Evolutionary conservation across 2,113 vertebrate genomes (phyloP).

Genomic region (Vicugna pacos): DNA sequence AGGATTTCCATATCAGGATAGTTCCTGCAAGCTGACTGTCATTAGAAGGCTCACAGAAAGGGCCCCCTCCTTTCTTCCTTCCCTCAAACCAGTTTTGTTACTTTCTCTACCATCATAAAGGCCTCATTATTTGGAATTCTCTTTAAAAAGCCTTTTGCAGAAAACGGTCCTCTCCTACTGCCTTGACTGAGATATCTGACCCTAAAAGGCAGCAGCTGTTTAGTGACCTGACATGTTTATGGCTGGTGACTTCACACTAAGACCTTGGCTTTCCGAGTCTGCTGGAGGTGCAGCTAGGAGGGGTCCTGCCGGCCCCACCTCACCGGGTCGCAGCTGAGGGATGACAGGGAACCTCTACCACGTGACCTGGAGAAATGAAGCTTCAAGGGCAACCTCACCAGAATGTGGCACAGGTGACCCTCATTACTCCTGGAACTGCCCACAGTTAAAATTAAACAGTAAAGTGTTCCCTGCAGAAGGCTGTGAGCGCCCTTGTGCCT

Average conservation of each 20-base stretch:
- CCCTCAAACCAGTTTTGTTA: not conserved
- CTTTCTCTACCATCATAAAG: not conserved
- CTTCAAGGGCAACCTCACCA: not conserved
- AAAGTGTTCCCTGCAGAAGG: not conserved
- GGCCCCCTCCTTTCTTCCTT: not conserved
- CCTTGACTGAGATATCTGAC: not conserved
- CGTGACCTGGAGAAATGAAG: not conserved
- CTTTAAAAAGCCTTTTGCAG: constrained; percentile 24
- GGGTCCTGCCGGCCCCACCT: not conserved
- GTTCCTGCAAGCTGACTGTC: not conserved
- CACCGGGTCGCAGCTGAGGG: not conserved
- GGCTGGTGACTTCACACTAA: not conserved
- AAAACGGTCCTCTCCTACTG: not conserved
- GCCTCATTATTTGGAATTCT: constrained; percentile 25
- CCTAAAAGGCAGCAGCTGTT: constrained; percentile 29
- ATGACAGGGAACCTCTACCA: not conserved
- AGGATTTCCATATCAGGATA: not conserved
- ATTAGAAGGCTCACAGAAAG: not conserved
- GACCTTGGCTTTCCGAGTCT: not conserved
- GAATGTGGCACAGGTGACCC: not conserved
- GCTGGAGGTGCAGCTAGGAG: not conserved
- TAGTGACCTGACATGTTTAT: constrained; percentile 26
- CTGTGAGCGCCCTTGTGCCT: not conserved
- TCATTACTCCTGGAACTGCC: not conserved
- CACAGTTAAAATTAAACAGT: not conserved